phyloP scores from a whole-genome alignment of 2,113 vertebrate species.

The Paralichthys olivaceus region DNA sequence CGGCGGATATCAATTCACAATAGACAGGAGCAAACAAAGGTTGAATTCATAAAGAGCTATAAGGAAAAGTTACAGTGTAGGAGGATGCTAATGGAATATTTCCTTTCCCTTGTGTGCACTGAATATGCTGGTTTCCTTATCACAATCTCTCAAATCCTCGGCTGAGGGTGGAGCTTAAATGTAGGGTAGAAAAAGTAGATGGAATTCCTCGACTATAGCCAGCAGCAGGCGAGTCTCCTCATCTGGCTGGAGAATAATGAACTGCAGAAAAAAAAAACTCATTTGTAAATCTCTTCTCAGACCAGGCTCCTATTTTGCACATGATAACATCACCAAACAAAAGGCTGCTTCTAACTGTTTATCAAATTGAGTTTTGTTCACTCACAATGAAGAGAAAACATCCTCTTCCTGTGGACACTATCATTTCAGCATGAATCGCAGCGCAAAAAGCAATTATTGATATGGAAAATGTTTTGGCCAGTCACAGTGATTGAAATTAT shows the following conservation, averaged over 20 bases:
- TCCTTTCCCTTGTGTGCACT: slow-evolving; percentile 25
- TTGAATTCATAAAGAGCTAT: slow-evolving; percentile 15
- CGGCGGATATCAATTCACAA: slow-evolving; percentile 33
- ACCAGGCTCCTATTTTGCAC: slow-evolving; percentile 54
- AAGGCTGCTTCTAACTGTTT: slow-evolving; percentile 51
- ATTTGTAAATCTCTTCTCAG: slow-evolving; percentile 60
- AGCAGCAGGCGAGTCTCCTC: slow-evolving; percentile 52
- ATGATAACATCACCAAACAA: slow-evolving; percentile 67
- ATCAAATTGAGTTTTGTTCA: slow-evolving; percentile 69
- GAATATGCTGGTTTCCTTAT: slow-evolving; percentile 55
- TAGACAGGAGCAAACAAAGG: slow-evolving; percentile 30
- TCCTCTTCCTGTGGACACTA: slow-evolving; percentile 35
- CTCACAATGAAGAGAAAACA: slow-evolving; percentile 43
- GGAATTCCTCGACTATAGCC: slow-evolving; percentile 51
- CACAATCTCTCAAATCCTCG: slow-evolving; percentile 42
- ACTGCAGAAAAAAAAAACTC: slow-evolving; percentile 23
- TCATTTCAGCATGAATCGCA: slow-evolving; percentile 46
- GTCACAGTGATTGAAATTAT: slow-evolving; percentile 61
- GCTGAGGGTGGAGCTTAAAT: slow-evolving; percentile 48
- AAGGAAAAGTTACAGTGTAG: slow-evolving; percentile 14
- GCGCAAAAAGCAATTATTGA: slow-evolving; percentile 69
- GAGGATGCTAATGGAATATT: slow-evolving; percentile 50
- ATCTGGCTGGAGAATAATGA: slow-evolving; percentile 57
- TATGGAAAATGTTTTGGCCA: slow-evolving; percentile 57
- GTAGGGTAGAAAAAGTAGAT: slow-evolving; percentile 16